Base-by-base conservation (phyloP, 1,140 invertebrate genomes). In the Wasmannia auropunctata region DNA sequence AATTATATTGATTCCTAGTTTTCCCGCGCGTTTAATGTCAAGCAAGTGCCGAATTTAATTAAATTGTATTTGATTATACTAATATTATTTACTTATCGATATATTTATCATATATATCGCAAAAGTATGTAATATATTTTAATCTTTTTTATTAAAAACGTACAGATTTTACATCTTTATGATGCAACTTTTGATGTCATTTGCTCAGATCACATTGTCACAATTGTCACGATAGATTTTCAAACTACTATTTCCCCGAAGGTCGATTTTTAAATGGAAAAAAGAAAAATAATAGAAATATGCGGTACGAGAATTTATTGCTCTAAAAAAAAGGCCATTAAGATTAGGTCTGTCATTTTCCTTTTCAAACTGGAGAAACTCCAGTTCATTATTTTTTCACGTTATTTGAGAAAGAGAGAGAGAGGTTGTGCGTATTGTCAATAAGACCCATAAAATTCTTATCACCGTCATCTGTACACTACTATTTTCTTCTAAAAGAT, bases 1-100 rank as follows among this genome's bases (percentile, higher is more conserved):
- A 69, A 80, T 80, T 80, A 70, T 70, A 25, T 54, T 37, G 63
- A 56, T 46, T 40, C 14, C n/a, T 75, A 19, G 22, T 34, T 54
- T 80, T 67, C 46, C 16, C 19, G 25, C 25, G 22, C 14, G 34
- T 37, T 40, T 7, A 28, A 76, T 19, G 19, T 25, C 74, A 37
- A 28, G 14, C n/a, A 3, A 56, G 56, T 43, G 19, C 7, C 56
- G 25, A 16, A 62, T 62, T 40, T 76, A 43, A 77, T n/a, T 10
- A 6, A n/a, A 43, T 25, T n/a, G 16, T 43, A 40, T 60, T 63
- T 63, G 31, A n/a, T n/a, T 31, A 34, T 34, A 14, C 1, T 14
- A 8, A 8, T 8, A 62, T 62, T 31, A 19, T 19, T 62, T 62
- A 28, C n/a, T 63, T 34, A 63, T 62, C 22, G 6, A 10, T 14